phyloP scores from a whole-genome alignment of 2,113 vertebrate species.

The Trematocara marginatum region DNA sequence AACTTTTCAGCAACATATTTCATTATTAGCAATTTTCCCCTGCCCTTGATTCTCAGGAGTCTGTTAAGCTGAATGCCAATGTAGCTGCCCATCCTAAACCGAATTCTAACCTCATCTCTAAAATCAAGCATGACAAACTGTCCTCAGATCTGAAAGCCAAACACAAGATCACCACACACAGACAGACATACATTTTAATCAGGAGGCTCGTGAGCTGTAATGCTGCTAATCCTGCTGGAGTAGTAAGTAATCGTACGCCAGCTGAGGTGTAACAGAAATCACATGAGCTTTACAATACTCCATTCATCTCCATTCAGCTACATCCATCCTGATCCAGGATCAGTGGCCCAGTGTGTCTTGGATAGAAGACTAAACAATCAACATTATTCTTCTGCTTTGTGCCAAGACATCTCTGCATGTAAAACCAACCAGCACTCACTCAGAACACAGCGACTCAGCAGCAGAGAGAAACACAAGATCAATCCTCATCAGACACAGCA shows the following conservation, averaged over 20 bases:
- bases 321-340: not conserved
- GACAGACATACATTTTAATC: not conserved
- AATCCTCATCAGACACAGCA: constrained; percentile 35
- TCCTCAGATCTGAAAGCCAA: not conserved
- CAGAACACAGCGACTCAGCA: not conserved
- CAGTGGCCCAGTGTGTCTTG: constrained; percentile 29
- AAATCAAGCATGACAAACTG: not conserved
- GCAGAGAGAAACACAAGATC: constrained; percentile 13
- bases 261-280: constrained; percentile 14
- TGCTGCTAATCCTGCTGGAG: constrained; percentile 1
- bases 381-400: constrained; percentile 16
- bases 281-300: not conserved
- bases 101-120: not conserved
- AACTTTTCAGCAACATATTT: not conserved
- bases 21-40: not conserved
- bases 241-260: not conserved
- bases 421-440: not conserved
- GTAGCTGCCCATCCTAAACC: not conserved
- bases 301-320: not conserved
- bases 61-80: not conserved
- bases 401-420: not conserved
- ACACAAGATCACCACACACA: not conserved
- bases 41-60: not conserved
- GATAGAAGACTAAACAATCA: not conserved
- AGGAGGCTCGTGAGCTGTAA: not conserved